phyloP scores from a whole-genome alignment of 2,888 invertebrate genomes.

The Cactoblastis cactorum region DNA sequence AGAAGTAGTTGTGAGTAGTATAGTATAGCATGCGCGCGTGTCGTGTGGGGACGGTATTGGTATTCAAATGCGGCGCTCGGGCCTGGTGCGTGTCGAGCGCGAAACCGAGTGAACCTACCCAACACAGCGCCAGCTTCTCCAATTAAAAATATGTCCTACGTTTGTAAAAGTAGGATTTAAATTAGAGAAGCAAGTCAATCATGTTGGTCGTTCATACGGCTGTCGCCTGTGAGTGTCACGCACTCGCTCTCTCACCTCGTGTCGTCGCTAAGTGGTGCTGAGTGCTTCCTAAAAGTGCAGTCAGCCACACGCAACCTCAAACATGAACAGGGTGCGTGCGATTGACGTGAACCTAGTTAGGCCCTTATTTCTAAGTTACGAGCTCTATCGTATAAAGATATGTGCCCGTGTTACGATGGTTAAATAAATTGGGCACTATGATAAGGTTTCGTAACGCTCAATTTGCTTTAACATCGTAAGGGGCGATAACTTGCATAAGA shows the following conservation, averaged over 20 bases:
- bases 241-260: slow-evolving; percentile 79
- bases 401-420: background rate
- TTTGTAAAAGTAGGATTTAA: background rate
- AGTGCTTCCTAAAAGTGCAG: slow-evolving; percentile 75
- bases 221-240: slow-evolving; percentile 45
- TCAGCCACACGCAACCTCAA: slow-evolving; percentile 47
- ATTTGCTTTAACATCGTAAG: background rate
- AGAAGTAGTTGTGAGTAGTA: slow-evolving; percentile 74
- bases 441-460: background rate
- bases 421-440: background rate
- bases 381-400: background rate
- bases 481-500: background rate
- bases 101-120: slow-evolving; percentile 31
- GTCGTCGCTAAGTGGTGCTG: slow-evolving; percentile 73
- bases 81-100: slow-evolving; percentile 62
- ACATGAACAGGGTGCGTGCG: slow-evolving; percentile 40
- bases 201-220: slow-evolving; percentile 26
- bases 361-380: slow-evolving; percentile 40
- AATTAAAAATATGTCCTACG: background rate
- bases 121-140: slow-evolving; percentile 13
- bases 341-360: slow-evolving; percentile 65
- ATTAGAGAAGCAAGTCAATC: slow-evolving; percentile 7
- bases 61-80: slow-evolving; percentile 85
- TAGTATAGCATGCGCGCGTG: slow-evolving; percentile 74
- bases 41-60: slow-evolving; percentile 82